Base-by-base conservation (phyloP, 2,888 invertebrate genomes). In the Timandra comae region DNA sequence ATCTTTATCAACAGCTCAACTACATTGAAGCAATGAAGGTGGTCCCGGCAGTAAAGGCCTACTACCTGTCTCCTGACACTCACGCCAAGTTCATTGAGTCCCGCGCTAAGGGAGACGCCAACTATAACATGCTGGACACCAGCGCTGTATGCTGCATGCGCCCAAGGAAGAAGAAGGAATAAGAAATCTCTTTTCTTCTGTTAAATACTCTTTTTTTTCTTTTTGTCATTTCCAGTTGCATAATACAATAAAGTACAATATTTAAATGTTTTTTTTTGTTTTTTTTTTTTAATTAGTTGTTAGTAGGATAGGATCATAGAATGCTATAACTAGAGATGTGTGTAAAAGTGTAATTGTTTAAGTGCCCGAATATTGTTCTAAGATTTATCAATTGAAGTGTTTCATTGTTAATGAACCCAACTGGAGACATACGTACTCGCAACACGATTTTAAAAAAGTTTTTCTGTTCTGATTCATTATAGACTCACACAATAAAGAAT, bases 1-100 rank as follows among this genome's bases (percentile, higher is more conserved):
- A 16, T 6, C 11, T 36, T 39, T 34, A 28, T 16, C 52, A 56
- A 0, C 50, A 82, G 81, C 39, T 56, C 1, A 63, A 52, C 27
- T 95, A 95, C 91, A 88, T 90, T 30, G 86, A 87, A 29, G 82
- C 87, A 0, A 92, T 95, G 92, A 88, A 90, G 49, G 86, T 88
- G 40, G 91, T 91, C 40, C 78, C 89, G 0, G 91, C 90, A 3
- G 93, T 95, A 1, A 90, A 91, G 62, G 76, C 87, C 1, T 90
- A 89, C 56, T 90, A 86, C 43, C 69, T 93, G 32, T 86, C 91
- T 4, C 86, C 91, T 0, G 92, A 93, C 43, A 88, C 88, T 2
- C 94, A 95, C 63, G 88, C 90, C 4, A 91, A 92, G 63, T 95
- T 89, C 63, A 87, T 90, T 1, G 88, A 88, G 49, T 90, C 90